Conservation (phyloP, 2,888 invertebrate species). For the Tenthredo mesomela region DNA sequence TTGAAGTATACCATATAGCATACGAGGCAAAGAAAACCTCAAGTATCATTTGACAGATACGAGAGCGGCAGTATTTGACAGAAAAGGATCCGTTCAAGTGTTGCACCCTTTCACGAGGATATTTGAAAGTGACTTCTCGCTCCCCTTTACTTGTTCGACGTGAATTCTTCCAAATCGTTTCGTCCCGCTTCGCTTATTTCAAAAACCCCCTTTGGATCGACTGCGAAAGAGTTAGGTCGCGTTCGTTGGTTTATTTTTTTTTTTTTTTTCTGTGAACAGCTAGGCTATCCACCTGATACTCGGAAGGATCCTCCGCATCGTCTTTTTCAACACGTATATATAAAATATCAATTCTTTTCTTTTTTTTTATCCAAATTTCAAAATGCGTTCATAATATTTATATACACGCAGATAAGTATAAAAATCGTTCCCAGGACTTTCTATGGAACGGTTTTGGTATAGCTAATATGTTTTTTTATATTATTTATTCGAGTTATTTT, state of each 20-base stretch:
- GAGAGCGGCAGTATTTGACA: not conserved
- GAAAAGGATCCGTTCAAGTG: conserved; percentile 39
- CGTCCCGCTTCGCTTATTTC: conserved; percentile 15
- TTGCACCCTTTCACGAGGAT: conserved; percentile 41
- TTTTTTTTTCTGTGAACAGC: not conserved
- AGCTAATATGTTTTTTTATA: not conserved
- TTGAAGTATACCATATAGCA: not conserved
- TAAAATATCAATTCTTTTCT: not conserved
- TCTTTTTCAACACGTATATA: not conserved
- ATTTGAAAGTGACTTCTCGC: conserved; percentile 13
- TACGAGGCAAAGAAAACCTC: not conserved
- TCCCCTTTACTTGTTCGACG: not conserved
- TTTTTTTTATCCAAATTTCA: not conserved
- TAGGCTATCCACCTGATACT: not conserved
- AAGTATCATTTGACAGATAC: conserved; percentile 33
- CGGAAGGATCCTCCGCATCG: not conserved
- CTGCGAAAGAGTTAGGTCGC: no score
- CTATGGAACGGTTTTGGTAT: no score
- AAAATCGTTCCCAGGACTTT: not conserved
- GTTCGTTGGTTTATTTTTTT: not conserved
- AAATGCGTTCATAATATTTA: not conserved
- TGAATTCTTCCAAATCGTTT: conserved; percentile 25
- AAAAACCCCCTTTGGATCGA: not conserved
- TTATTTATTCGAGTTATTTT: conserved; percentile 36
- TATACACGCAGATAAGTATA: not conserved